Evolutionary conservation across 2,797 vertebrate genomes (phyloP).

Genomic region (Triplophysa yarkandensis): DNA sequence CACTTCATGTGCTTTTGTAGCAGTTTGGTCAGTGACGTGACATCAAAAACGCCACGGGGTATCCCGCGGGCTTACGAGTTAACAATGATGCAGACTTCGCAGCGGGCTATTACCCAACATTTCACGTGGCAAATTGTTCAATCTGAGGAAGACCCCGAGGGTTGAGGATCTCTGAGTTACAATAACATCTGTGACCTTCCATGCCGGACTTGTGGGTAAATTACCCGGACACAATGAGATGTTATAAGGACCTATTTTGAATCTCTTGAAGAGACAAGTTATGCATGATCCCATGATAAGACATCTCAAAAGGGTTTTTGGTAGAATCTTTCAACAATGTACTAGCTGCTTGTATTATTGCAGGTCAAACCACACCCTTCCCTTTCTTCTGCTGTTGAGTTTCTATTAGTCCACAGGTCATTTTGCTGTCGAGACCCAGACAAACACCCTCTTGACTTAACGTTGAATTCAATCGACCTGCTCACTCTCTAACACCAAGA

Average conservation of each 20-base stretch:
- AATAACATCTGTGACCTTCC: too few species aligned
- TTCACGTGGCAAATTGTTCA: not conserved
- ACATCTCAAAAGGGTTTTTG: not conserved
- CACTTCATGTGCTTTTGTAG: not conserved
- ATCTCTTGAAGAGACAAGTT: not conserved
- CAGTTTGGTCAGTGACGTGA: not conserved
- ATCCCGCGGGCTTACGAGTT: not conserved
- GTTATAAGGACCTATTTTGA: not conserved
- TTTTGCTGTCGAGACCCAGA: constrained; percentile 38
- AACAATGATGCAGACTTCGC: not conserved
- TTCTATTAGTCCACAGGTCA: constrained; percentile 15
- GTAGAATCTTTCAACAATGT: too few species aligned
- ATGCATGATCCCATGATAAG: too few species aligned
- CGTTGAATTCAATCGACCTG: constrained; percentile 29
- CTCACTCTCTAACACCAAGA: constrained; percentile 25
- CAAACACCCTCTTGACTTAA: constrained; percentile 27
- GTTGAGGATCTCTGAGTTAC: too few species aligned
- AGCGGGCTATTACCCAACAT: constrained; percentile 8
- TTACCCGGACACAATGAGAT: not conserved
- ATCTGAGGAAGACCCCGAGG: not conserved
- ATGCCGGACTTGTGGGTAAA: not conserved
- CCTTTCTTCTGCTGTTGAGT: constrained; percentile 8
- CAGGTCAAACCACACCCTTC: not conserved
- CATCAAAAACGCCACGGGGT: not conserved
- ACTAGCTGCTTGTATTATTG: not conserved